These are phyloP conservation scores for Orthosia cruda DNA, from an alignment of 2,888 invertebrate genomes.

Conservation along the genomic window DNA sequence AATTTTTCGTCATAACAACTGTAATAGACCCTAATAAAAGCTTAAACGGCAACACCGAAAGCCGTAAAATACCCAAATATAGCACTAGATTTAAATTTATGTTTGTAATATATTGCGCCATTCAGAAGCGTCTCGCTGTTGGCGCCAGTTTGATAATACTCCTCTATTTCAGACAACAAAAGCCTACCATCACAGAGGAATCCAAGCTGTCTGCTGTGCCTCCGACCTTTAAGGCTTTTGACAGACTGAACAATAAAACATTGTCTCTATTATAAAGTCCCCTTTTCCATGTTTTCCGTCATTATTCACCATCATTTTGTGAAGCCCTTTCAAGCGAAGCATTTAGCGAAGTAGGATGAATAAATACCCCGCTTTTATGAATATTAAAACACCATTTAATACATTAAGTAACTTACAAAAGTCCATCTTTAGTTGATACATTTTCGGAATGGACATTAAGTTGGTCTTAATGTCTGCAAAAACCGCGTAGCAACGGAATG, in stretches of 20 bases:
- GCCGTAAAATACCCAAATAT: slow-evolving; percentile 31
- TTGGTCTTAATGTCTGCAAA: slow-evolving; percentile 3
- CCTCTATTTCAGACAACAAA: slow-evolving; percentile 68
- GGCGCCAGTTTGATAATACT: slow-evolving; percentile 69
- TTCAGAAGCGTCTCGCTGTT: slow-evolving; percentile 58
- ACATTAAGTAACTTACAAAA: slow-evolving; percentile 20
- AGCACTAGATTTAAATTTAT: slow-evolving; percentile 59
- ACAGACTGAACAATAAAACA: slow-evolving; percentile 67
- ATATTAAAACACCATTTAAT: slow-evolving; percentile 34
- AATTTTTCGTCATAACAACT: not conserved
- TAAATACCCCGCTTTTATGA: slow-evolving; percentile 32
- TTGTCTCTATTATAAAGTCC: slow-evolving; percentile 51
- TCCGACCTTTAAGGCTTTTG: slow-evolving; percentile 66
- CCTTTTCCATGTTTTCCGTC: slow-evolving; percentile 43
- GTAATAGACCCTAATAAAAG: not conserved
- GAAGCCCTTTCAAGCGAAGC: slow-evolving; percentile 9
- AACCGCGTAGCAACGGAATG: slow-evolving; percentile 16
- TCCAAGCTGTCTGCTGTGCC: slow-evolving; percentile 49
- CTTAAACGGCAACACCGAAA: slow-evolving; percentile 13
- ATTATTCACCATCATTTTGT: slow-evolving; percentile 50
- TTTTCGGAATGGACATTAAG: slow-evolving; percentile 25
- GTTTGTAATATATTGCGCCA: slow-evolving; percentile 62
- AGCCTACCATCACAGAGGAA: slow-evolving; percentile 60
- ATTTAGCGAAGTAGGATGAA: slow-evolving; percentile 10
- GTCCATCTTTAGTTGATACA: slow-evolving; percentile 4